Base-by-base conservation (phyloP, 2,113 vertebrate genomes). In the Ondatra zibethicus region DNA sequence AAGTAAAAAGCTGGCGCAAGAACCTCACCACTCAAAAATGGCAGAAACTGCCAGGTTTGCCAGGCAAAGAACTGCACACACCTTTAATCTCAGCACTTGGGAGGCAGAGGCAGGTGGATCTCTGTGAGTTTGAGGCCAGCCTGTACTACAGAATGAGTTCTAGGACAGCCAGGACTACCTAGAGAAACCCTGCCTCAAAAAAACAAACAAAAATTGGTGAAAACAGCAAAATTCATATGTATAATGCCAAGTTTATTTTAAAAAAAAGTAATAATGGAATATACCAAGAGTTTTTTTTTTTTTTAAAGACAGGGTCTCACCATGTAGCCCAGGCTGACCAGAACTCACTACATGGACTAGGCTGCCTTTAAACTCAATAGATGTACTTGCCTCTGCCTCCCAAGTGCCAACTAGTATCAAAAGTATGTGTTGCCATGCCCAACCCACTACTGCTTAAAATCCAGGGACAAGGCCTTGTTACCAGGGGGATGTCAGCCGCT, bases 21-120 rank as follows among this genome's bases (percentile, higher is more conserved):
- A 80, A 80, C 65, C 17, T 66, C 36, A 76, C 16, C 23, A 87
- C 39, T 92, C 95, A 91, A 81, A 95, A 85, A 36, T 68, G 31
- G 17, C 55, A 58, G 7, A 58, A 58, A 21, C 58, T 58, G 58
- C 5, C 19, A 21, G 58, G 3, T 58, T 58, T 58, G 6, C 58
- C 58, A 58, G 58, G 58, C 1, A 14, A 68, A 33, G 33, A 33
- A 33, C 66, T 68, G 66, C 13, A 33, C 31, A 68, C 1, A 33
- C 31, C 66, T 68, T 68, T 68, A 68, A 68, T 68, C 12, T 13
- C 61, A 63, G 61, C 61, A 63, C 2, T 10, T 63, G 61, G 61
- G 19, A 63, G 61, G 61, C 12, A 68, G 65, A 66, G 65, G 65
- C 65, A 68, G 65, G 65, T 0, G 6, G 14, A 36, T 70, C 6